Base-by-base conservation (phyloP, 2,797 vertebrate genomes). In the Sylvilagus floridanus region DNA sequence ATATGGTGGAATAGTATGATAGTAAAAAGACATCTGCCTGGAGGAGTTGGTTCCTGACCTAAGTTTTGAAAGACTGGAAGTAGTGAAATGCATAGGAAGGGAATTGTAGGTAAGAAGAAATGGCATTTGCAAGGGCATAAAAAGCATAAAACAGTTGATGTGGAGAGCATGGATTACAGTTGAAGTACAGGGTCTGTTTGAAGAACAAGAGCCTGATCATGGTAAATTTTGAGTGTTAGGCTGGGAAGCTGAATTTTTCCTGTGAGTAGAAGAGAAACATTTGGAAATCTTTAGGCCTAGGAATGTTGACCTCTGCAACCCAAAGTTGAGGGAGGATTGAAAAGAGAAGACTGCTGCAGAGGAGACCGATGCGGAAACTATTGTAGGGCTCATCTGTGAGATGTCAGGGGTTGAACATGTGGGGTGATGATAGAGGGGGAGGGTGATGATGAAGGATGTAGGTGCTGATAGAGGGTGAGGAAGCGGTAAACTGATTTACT, bases 51-150 rank as follows among this genome's bases (percentile, higher is more conserved):
- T 21, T 52, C 9, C 19, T 75, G 65, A 72, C 50, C 2, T 92
- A 66, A 93, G 87, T 78, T 78, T 62, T 90, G 62, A 79, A 84
- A 88, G 28, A 89, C 50, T 32, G 32, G n/a, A 22, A 91, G 16
- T 79, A 84, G 19, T 83, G 13, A 85, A 71, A 95, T 73, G 77
- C 30, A 88, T 0, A 93, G 12, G 28, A 16, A 84, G 86, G 14
- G 10, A 7, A 93, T 78, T 90, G 19, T 79, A 73, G 69, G 35
- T 35, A 77, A 78, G 47, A 91, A 5, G 16, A 6, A 87, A 60
- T 60, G 60, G 11, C 9, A 66, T 66, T 86, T 91, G 1, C 4
- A 47, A 93, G 32, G 52, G 57, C 37, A 76, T 62, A 47, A 68
- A 90, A 75, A 65, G 37, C 21, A 50, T 57, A 47, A 81, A 68